phyloP scores from a whole-genome alignment of 2,888 invertebrate species.

The Norana najaformis region DNA sequence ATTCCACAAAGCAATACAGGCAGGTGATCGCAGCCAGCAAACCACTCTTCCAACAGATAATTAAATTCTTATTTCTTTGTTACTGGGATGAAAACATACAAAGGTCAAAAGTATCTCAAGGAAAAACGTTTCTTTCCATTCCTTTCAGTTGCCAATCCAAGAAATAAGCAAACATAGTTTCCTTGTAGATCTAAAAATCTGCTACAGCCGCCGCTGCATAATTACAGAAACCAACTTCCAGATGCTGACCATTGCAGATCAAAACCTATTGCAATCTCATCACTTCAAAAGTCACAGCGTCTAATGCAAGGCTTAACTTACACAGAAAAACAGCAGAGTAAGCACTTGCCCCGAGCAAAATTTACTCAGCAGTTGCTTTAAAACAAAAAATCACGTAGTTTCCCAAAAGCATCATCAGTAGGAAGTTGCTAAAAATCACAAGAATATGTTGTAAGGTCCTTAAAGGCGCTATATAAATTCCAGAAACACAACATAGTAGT shows the following conservation, averaged over 20 bases:
- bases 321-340: too few species aligned
- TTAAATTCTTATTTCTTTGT: not conserved
- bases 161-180: not conserved
- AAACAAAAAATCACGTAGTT: too few species aligned
- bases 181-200: not conserved
- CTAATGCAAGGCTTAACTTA: too few species aligned
- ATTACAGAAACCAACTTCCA: too few species aligned
- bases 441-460: too few species aligned
- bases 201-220: not conserved
- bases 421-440: too few species aligned
- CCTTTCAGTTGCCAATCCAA: not conserved
- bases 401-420: too few species aligned
- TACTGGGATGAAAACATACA: not conserved
- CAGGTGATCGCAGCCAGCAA: not conserved
- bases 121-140: not conserved
- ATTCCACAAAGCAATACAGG: not conserved
- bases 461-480: too few species aligned
- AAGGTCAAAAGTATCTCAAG: not conserved
- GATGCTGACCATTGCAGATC: not conserved
- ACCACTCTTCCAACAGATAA: not conserved
- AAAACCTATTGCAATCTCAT: not conserved
- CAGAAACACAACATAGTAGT: too few species aligned
- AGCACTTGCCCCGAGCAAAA: too few species aligned
- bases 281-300: not conserved
- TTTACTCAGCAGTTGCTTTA: too few species aligned